Evolutionary conservation across 1,140 invertebrate species (phyloP).

Genomic region (Aculops lycopersici): DNA sequence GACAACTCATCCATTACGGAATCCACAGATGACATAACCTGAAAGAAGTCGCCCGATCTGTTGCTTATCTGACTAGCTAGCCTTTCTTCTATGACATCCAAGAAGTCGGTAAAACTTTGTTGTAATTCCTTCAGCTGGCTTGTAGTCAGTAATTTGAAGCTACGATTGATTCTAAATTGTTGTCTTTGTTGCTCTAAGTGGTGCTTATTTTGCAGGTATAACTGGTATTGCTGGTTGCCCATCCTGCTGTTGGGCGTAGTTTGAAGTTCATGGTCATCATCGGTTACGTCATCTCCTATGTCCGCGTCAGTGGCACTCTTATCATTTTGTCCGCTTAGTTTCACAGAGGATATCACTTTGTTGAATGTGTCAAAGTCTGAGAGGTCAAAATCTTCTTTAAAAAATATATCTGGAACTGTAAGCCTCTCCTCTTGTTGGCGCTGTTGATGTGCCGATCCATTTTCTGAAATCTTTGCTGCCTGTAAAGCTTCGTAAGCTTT

Average conservation of each 20-base stretch:
- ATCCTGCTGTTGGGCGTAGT: background rate
- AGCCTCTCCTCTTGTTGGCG: no score
- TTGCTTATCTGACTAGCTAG: conserved; percentile 80
- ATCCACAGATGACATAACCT: conserved; percentile 84
- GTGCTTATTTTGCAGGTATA: background rate
- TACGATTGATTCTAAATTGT: background rate
- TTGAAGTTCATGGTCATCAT: no score
- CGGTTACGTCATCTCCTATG: no score
- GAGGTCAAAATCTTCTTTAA: background rate
- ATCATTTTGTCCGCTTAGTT: no score
- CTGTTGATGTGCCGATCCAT: no score
- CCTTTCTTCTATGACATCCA: conserved; percentile 76
- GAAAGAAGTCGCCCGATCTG: conserved; percentile 79
- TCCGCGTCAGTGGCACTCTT: no score
- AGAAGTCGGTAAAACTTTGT: conserved; percentile 47
- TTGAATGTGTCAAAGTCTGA: background rate
- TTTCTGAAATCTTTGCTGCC: no score
- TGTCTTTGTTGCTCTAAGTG: background rate
- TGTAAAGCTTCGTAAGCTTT: no score
- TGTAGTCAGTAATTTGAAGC: background rate
- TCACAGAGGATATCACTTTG: no score
- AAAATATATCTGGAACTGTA: conserved; percentile 2
- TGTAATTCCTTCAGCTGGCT: conserved; percentile 8
- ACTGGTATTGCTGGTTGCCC: background rate
- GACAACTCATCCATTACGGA: conserved; percentile 57